Conservation (phyloP, 2,797 vertebrate species). For the Garrulus glandarius region DNA sequence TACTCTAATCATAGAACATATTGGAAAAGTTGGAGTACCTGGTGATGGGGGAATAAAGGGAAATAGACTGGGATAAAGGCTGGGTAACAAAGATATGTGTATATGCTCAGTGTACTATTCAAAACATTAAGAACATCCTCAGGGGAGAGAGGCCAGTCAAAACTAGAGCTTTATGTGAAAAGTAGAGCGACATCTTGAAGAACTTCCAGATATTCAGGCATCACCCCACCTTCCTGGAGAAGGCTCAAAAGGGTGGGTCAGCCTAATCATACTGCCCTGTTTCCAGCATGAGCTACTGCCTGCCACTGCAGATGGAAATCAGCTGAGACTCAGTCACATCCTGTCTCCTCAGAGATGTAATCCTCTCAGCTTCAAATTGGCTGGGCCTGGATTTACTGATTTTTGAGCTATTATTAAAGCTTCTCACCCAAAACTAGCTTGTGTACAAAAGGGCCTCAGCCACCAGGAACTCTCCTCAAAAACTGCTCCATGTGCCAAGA, state of each 20-base stretch:
- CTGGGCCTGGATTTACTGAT: constrained; percentile 24
- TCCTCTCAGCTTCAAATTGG: constrained; percentile 12
- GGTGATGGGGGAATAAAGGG: not conserved
- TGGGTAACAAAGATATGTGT: not conserved
- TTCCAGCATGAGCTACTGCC: not conserved
- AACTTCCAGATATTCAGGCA: not conserved
- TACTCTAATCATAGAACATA: not conserved
- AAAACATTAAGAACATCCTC: not conserved
- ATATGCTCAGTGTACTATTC: not conserved
- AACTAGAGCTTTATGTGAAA: not conserved
- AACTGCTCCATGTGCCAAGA: not conserved
- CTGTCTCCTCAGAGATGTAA: constrained; percentile 15
- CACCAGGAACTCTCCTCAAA: not conserved
- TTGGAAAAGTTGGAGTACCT: not conserved
- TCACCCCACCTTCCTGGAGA: not conserved
- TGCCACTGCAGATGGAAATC: constrained; percentile 1
- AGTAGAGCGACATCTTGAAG: not conserved
- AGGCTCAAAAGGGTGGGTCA: not conserved
- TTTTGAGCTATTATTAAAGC: constrained; percentile 40
- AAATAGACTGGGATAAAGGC: not conserved
- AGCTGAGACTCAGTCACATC: constrained; percentile 9
- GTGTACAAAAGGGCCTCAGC: not conserved
- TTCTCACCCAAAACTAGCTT: not conserved
- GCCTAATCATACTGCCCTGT: not conserved
- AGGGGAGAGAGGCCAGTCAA: not conserved